Conservation (phyloP, 2,113 vertebrate genomes). For the Balaenoptera acutorostrata region DNA sequence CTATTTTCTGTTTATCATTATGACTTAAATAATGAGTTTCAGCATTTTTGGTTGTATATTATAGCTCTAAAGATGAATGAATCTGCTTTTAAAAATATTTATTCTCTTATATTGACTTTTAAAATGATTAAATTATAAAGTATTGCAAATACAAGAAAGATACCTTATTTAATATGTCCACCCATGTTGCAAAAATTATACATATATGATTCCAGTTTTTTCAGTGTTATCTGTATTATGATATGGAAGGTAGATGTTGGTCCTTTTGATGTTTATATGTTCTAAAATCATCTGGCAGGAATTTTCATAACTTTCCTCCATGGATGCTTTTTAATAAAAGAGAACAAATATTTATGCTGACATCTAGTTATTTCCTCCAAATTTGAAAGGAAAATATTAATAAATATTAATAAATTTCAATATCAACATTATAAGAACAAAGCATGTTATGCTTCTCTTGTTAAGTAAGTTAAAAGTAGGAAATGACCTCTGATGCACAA, state of each 20-base stretch:
- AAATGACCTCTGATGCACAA: not conserved
- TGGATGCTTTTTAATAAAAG: constrained; percentile 33
- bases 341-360: constrained; percentile 7
- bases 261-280: not conserved
- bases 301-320: not conserved
- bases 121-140: constrained; percentile 21
- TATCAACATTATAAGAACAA: not conserved
- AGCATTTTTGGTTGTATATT: not conserved
- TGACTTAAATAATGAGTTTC: constrained; percentile 12
- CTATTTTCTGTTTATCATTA: constrained; percentile 5
- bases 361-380: not conserved
- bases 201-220: not conserved
- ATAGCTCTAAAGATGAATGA: not conserved
- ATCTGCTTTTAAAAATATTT: constrained; percentile 22
- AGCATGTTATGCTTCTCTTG: not conserved
- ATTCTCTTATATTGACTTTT: not conserved
- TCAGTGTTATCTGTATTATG: not conserved
- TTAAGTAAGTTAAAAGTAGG: not conserved
- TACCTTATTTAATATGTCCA: not conserved
- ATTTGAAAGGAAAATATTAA: not conserved
- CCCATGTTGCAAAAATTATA: not conserved
- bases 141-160: not conserved
- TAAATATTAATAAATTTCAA: not conserved
- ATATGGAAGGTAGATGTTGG: not conserved
- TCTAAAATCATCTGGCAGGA: not conserved